phyloP scores from a whole-genome alignment of 2,113 vertebrate genomes.

The Atherinomorus stipes region DNA sequence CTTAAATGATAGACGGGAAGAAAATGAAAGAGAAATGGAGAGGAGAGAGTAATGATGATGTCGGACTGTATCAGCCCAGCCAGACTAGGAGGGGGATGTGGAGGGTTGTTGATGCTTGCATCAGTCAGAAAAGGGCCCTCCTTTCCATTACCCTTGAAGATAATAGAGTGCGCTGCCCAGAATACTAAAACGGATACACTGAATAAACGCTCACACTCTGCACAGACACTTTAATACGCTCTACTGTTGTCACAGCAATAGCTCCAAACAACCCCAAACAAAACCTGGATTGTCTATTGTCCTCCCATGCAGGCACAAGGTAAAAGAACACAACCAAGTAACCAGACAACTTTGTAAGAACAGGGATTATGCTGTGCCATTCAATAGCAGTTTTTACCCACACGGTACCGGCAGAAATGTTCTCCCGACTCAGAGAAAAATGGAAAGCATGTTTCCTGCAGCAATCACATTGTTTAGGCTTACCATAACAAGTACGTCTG shows the following conservation, averaged over 20 bases:
- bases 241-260: conserved; percentile 50
- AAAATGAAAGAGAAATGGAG: conserved; percentile 12
- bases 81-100: conserved; percentile 38
- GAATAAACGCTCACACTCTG: conserved; percentile 51
- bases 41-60: conserved; percentile 59
- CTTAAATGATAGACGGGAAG: conserved; percentile 55
- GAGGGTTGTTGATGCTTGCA: conserved; percentile 51
- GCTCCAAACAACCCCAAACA: background rate
- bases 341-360: conserved; percentile 19
- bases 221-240: conserved; percentile 52
- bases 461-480: conserved; percentile 17
- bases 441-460: conserved; percentile 4
- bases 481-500: conserved; percentile 93
- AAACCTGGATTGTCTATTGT: conserved; percentile 17
- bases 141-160: conserved; percentile 71
- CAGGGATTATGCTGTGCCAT: conserved; percentile 2
- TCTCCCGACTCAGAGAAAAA: conserved; percentile 5
- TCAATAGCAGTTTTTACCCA: background rate
- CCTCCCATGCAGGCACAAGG: background rate
- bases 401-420: background rate
- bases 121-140: conserved; percentile 65
- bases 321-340: background rate
- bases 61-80: conserved; percentile 36
- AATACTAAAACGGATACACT: conserved; percentile 71
- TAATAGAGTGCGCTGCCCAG: conserved; percentile 70